phyloP scores from a whole-genome alignment of 2,888 invertebrate species.

The Nemurella pictetii region DNA sequence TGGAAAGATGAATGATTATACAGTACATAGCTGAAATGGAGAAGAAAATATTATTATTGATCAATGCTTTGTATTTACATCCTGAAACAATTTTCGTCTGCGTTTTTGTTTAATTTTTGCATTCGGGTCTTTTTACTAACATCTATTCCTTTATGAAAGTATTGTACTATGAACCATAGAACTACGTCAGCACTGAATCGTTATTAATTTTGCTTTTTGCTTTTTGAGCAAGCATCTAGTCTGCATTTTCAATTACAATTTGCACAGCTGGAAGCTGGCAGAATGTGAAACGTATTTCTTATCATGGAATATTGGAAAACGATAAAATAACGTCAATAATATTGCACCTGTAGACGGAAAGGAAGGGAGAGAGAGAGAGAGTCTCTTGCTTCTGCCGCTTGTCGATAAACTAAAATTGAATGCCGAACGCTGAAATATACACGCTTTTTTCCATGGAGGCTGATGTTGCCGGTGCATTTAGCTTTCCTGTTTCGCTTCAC shows the following conservation, averaged over 20 bases:
- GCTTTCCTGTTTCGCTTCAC: neutral
- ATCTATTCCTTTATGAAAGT: neutral
- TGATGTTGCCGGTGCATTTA: neutral
- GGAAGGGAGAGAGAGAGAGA: neutral
- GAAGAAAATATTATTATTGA: no score
- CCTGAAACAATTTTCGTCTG: neutral
- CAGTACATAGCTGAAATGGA: no score
- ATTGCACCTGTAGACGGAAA: conserved; percentile 34
- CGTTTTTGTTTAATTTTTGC: neutral
- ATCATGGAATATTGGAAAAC: conserved; percentile 32
- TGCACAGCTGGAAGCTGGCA: conserved; percentile 5
- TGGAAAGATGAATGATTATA: no score
- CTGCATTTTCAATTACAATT: neutral
- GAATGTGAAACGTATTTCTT: conserved; percentile 19
- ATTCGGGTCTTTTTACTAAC: neutral
- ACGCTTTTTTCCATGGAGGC: neutral
- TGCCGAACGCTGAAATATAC: neutral
- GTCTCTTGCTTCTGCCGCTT: neutral
- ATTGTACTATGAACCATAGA: neutral
- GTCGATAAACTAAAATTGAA: neutral
- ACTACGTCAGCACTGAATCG: neutral
- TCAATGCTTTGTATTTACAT: no score
- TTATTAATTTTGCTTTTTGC: neutral
- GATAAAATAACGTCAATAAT: conserved; percentile 26
- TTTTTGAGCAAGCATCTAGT: neutral